A percentile compares a stretch with the other conserved stretches of the same genome.
These are phyloP conservation scores for Petrocephalus sullivani DNA, from an alignment of 2,797 vertebrate species.

Conservation along the genomic window DNA sequence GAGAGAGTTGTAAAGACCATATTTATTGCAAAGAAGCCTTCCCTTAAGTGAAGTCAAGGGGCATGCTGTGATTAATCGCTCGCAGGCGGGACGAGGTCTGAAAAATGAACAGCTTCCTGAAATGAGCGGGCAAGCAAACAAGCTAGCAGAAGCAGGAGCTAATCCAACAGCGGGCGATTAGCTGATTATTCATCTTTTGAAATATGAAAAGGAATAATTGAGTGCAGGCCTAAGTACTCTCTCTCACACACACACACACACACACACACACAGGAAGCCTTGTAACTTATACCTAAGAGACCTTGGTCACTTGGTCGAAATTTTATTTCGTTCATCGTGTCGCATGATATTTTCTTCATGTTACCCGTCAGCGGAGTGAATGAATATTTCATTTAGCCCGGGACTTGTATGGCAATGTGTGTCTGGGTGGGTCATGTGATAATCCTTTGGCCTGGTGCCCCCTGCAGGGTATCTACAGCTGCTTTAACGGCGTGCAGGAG, in stretches of 20 bases:
- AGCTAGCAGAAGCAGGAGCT: conserved; percentile 18
- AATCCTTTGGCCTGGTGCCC: not conserved
- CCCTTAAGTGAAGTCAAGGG: conserved; percentile 24
- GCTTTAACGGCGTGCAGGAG: conserved; percentile 87
- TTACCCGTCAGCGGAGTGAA: conserved; percentile 21
- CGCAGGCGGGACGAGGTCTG: conserved; percentile 35
- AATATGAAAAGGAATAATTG: conserved; percentile 3
- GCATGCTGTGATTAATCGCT: conserved; percentile 38
- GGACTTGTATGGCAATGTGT: not conserved
- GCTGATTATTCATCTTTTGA: conserved; percentile 33
- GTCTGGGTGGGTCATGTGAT: not conserved
- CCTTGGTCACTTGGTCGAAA: not conserved
- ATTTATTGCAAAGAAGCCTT: conserved; percentile 42
- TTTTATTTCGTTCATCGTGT: not conserved
- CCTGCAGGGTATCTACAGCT: conserved; percentile 92
- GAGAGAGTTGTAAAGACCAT: conserved; percentile 53
- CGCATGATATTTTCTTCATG: conserved; percentile 21
- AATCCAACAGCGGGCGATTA: conserved; percentile 30
- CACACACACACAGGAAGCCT: not conserved
- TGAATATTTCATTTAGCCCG: conserved; percentile 21
- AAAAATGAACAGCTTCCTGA: conserved; percentile 43
- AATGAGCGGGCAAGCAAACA: conserved; percentile 31
- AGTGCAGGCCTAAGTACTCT: conserved; percentile 21
- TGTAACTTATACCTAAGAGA: conserved; percentile 14
- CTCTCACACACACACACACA: not conserved